phyloP scores from a whole-genome alignment of 2,797 vertebrate species.

The Siniperca obscura region DNA sequence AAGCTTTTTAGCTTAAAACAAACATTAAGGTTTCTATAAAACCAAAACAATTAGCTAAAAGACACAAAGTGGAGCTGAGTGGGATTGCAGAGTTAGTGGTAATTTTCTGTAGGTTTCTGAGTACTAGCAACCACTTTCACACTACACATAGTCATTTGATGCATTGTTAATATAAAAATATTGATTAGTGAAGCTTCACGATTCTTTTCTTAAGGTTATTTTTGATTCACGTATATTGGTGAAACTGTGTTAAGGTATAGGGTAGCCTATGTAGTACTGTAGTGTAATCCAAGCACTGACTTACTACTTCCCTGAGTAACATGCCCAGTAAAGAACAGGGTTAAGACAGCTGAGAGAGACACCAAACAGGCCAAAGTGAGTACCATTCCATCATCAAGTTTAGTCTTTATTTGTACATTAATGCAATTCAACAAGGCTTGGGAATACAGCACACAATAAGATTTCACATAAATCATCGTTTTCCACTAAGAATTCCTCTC shows the following conservation, averaged over 20 bases:
- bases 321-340: neutral
- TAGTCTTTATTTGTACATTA: conserved; percentile 79
- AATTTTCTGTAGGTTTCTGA: neutral
- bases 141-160: neutral
- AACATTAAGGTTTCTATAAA: neutral
- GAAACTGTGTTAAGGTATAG: neutral
- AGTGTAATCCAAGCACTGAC: neutral
- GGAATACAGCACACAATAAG: conserved; percentile 67
- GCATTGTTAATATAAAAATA: neutral
- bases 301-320: neutral
- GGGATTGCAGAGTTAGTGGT: neutral
- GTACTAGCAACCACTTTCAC: neutral
- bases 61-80: no score
- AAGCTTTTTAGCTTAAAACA: no score
- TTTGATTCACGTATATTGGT: neutral
- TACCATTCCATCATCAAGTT: conserved; percentile 65
- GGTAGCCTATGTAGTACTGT: neutral
- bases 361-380: conserved; percentile 44
- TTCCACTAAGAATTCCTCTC: conserved; percentile 34
- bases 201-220: neutral
- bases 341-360: conserved; percentile 21
- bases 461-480: conserved; percentile 63
- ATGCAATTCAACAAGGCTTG: conserved; percentile 72
- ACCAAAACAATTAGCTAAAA: neutral
- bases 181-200: neutral